Conservation (phyloP, 1,140 invertebrate species). For the Trichoplusia ni region DNA sequence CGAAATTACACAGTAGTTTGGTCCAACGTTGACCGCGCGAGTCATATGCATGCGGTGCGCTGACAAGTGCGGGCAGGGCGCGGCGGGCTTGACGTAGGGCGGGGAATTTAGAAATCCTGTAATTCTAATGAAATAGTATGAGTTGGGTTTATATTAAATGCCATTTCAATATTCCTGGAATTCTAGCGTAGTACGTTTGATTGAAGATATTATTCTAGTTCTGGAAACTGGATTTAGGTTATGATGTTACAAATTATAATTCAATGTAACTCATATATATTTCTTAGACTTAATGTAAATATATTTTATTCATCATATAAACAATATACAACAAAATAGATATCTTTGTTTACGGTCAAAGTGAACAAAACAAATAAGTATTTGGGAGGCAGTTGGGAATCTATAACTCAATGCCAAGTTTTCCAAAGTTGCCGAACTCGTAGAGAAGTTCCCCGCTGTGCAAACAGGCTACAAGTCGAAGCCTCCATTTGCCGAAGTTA, state of each 20-base stretch:
- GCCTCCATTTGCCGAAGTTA: conserved; percentile 69
- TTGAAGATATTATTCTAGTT: too few species aligned
- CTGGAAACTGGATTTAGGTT: too few species aligned
- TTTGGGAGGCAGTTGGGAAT: conserved; percentile 76
- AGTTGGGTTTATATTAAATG: background rate
- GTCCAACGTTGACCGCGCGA: background rate
- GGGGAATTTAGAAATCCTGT: background rate
- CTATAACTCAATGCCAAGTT: conserved; percentile 81
- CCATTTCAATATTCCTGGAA: too few species aligned
- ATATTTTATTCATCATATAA: conserved; percentile 24
- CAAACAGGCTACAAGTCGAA: conserved; percentile 59
- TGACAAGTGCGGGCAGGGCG: background rate
- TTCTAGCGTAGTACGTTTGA: too few species aligned
- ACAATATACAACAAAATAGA: conserved; percentile 53
- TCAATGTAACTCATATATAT: too few species aligned
- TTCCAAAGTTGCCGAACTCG: conserved; percentile 67
- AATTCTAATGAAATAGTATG: background rate
- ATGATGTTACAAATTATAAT: too few species aligned
- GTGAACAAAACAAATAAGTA: conserved; percentile 77
- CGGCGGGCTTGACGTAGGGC: background rate
- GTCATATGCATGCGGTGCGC: conserved; percentile 1
- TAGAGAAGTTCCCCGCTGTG: conserved; percentile 64
- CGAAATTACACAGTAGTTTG: background rate
- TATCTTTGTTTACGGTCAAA: conserved; percentile 77
- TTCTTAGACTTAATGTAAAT: background rate